Evolutionary conservation across 2,888 invertebrate species (phyloP).

Genomic region (Zaprionus lineosus): DNA sequence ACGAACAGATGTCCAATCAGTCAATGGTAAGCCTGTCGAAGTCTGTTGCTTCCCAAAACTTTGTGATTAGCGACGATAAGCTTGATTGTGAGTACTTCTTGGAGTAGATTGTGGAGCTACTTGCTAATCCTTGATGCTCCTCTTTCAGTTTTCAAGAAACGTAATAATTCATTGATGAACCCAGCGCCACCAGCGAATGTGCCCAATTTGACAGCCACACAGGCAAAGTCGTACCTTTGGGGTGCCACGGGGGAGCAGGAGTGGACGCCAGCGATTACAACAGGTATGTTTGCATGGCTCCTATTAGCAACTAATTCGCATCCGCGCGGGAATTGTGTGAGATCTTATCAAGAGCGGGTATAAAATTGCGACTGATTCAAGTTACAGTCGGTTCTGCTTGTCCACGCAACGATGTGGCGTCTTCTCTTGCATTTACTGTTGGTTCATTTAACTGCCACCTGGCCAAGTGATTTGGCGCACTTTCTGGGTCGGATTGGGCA

Average conservation of each 20-base stretch:
- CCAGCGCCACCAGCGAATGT: slow-evolving; percentile 52
- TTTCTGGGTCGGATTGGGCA: slow-evolving; percentile 53
- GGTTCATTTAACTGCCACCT: slow-evolving; percentile 5
- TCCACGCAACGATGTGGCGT: slow-evolving; percentile 3
- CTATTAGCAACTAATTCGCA: slow-evolving; percentile 15
- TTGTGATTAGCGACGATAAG: slow-evolving; percentile 63
- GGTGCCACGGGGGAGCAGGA: slow-evolving; percentile 98
- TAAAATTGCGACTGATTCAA: background rate
- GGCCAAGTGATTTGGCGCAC: slow-evolving; percentile 18
- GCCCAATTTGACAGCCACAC: slow-evolving; percentile 69
- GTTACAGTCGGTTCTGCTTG: slow-evolving; percentile 17
- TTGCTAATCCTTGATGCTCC: background rate
- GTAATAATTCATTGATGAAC: slow-evolving; percentile 73
- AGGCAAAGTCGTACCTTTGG: slow-evolving; percentile 87
- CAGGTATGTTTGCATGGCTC: slow-evolving; percentile 85
- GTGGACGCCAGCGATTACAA: slow-evolving; percentile 97
- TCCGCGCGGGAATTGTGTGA: slow-evolving; percentile 10
- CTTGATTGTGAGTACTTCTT: slow-evolving; percentile 66
- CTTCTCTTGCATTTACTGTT: slow-evolving; percentile 17
- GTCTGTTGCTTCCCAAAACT: slow-evolving; percentile 63
- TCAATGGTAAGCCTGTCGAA: slow-evolving; percentile 68
- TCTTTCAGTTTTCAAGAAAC: slow-evolving; percentile 70
- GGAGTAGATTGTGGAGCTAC: too few relatives aligned
- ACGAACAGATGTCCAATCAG: slow-evolving; percentile 80
- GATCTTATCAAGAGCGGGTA: slow-evolving; percentile 37